Evolutionary conservation across 1,140 invertebrate species (phyloP).

Genomic region (Tetramorium alpestre): DNA sequence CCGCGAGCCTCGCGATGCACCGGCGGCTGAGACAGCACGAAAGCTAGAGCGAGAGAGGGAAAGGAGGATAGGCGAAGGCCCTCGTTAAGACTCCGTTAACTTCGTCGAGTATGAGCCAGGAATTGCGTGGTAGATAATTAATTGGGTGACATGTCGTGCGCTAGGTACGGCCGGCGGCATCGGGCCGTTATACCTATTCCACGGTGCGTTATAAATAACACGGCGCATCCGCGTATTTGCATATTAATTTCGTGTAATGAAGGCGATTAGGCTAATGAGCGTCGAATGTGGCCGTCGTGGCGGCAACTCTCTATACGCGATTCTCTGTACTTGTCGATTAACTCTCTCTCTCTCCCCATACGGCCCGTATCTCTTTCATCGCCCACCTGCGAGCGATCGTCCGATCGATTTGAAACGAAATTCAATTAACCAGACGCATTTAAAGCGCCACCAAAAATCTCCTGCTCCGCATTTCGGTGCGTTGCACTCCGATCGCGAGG

Average conservation of each 20-base stretch:
- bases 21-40: not conserved
- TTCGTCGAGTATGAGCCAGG: conserved; percentile 53
- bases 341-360: not conserved
- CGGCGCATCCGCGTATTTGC: conserved; percentile 77
- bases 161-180: conserved; percentile 65
- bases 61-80: not conserved
- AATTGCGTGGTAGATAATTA: conserved; percentile 77
- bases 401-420: conserved; percentile 63
- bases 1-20: not conserved
- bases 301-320: conserved; percentile 64
- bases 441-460: conserved; percentile 58
- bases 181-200: conserved; percentile 73
- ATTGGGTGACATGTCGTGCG: conserved; percentile 78
- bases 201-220: conserved; percentile 78
- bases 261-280: conserved; percentile 81
- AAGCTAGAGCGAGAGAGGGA: not conserved
- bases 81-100: conserved; percentile 71
- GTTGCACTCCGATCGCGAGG: not conserved
- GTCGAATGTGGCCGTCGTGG: conserved; percentile 70
- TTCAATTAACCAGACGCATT: conserved; percentile 67
- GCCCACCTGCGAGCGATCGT: conserved; percentile 22
- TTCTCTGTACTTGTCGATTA: conserved; percentile 60
- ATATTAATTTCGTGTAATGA: conserved; percentile 83
- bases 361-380: not conserved
- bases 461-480: conserved; percentile 9